Percentiles rank a stretch among this genome's conserved stretches.
Conservation (phyloP, 2,797 vertebrate genomes). For the Brachymystax lenok region DNA sequence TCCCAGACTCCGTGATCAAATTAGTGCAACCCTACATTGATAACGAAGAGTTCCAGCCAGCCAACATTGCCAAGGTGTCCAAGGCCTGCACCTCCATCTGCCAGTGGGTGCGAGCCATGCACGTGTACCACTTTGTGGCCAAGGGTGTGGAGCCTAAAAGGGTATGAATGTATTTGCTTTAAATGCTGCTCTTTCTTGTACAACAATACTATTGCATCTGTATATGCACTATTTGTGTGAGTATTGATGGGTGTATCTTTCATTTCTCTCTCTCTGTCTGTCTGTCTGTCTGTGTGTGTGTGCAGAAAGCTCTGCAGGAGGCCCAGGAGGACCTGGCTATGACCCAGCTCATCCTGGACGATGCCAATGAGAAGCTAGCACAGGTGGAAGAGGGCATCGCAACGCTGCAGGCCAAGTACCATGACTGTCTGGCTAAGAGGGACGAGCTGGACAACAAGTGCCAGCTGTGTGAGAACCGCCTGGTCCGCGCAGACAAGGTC, state of each 20-base stretch:
- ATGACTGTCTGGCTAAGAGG: constrained; percentile 81
- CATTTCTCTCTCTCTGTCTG: not conserved
- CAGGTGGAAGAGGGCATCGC: constrained; percentile 82
- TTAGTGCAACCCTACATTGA: constrained; percentile 90
- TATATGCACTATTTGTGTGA: not conserved
- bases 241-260: not conserved
- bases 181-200: not conserved
- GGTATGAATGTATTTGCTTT: constrained; percentile 71
- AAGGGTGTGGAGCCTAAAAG: constrained; percentile 86
- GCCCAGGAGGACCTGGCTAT: constrained; percentile 83
- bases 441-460: constrained; percentile 86
- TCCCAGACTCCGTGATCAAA: constrained; percentile 83
- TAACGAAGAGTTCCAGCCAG: constrained; percentile 89
- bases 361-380: constrained; percentile 77
- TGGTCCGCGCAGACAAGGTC: constrained; percentile 84
- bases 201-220: constrained; percentile 9
- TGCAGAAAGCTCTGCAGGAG: constrained; percentile 81
- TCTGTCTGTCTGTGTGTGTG: constrained; percentile 17
- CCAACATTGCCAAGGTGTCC: constrained; percentile 87
- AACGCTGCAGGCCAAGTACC: constrained; percentile 81
- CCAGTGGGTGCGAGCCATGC: constrained; percentile 93
- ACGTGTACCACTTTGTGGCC: constrained; percentile 89
- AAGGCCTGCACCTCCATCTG: constrained; percentile 93
- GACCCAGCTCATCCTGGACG: constrained; percentile 81
- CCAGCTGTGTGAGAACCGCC: constrained; percentile 82